These are phyloP conservation scores for Drosophila ercepeae DNA, from an alignment of 1,140 invertebrate species.

Conservation along the genomic window DNA sequence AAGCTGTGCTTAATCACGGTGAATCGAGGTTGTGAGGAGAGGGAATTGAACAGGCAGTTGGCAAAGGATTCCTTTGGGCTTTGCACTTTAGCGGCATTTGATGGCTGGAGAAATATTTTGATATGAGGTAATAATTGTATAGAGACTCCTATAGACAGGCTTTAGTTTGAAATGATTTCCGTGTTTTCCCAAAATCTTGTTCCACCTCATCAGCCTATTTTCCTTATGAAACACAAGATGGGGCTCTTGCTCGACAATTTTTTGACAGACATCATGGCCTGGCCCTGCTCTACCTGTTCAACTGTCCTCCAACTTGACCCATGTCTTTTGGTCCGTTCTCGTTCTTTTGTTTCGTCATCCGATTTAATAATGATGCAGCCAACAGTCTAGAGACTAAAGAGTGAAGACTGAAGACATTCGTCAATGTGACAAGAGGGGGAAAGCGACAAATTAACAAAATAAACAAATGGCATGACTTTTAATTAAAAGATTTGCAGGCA, in stretches of 20 bases:
- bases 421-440: constrained; percentile 60
- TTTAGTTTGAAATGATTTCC: too few relatives aligned
- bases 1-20: constrained; percentile 45
- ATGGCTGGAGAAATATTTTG: constrained; percentile 1
- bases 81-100: background rate
- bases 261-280: constrained; percentile 32
- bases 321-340: constrained; percentile 43
- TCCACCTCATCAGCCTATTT: background rate
- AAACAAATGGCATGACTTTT: constrained; percentile 72
- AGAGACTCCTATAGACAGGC: too few relatives aligned
- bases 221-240: background rate
- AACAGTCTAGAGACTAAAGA: constrained; percentile 6
- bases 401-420: constrained; percentile 48
- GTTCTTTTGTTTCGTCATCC: constrained; percentile 63
- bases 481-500: constrained; percentile 45
- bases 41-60: constrained; percentile 5
- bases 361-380: constrained; percentile 71
- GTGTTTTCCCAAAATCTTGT: background rate
- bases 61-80: constrained; percentile 6
- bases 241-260: background rate
- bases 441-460: constrained; percentile 72
- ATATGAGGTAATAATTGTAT: constrained; percentile 1
- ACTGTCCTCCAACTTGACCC: constrained; percentile 74
- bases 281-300: constrained; percentile 9
- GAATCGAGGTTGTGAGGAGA: constrained; percentile 31